These are phyloP conservation scores for Drosophila infuscata DNA, from an alignment of 2,888 invertebrate genomes.

Conservation along the genomic window DNA sequence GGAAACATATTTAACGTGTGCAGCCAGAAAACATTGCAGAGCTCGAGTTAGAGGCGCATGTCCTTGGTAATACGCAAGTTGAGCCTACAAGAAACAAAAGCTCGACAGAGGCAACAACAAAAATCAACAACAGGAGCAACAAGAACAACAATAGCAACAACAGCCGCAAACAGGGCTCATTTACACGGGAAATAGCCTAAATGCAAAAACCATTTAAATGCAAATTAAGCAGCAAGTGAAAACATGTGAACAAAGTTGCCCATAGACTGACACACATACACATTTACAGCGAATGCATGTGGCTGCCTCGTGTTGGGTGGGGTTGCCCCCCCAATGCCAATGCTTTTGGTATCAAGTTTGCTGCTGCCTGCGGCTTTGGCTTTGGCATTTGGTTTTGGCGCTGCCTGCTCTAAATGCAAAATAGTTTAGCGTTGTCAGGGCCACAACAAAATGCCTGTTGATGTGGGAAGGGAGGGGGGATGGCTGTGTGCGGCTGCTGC, in stretches of 20 bases:
- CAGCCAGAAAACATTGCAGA: slow-evolving; percentile 35
- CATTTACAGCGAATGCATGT: slow-evolving; percentile 30
- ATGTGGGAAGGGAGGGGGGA: not conserved
- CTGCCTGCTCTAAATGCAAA: slow-evolving; percentile 72
- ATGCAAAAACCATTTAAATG: slow-evolving; percentile 84
- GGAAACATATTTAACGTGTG: slow-evolving; percentile 39
- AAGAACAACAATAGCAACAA: slow-evolving; percentile 37
- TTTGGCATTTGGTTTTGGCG: slow-evolving; percentile 24
- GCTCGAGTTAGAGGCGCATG: slow-evolving; percentile 19
- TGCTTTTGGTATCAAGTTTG: slow-evolving; percentile 32
- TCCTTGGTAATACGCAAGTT: slow-evolving; percentile 63
- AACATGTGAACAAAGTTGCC: slow-evolving; percentile 80
- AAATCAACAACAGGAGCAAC: slow-evolving; percentile 8
- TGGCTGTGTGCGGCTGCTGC: slow-evolving; percentile 6
- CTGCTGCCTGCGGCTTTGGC: slow-evolving; percentile 26
- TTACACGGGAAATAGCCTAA: slow-evolving; percentile 83
- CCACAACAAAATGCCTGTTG: slow-evolving; percentile 68
- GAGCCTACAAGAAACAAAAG: slow-evolving; percentile 59
- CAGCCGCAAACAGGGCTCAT: slow-evolving; percentile 73
- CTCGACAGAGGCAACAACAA: slow-evolving; percentile 37
- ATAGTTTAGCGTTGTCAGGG: slow-evolving; percentile 68
- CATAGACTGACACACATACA: slow-evolving; percentile 10
- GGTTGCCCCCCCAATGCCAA: slow-evolving; percentile 18
- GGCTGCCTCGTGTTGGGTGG: slow-evolving; percentile 42
- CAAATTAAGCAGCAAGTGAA: slow-evolving; percentile 83